Evolutionary conservation across 1,140 invertebrate genomes (phyloP).

Genomic region (Monomorium pharaonis): DNA sequence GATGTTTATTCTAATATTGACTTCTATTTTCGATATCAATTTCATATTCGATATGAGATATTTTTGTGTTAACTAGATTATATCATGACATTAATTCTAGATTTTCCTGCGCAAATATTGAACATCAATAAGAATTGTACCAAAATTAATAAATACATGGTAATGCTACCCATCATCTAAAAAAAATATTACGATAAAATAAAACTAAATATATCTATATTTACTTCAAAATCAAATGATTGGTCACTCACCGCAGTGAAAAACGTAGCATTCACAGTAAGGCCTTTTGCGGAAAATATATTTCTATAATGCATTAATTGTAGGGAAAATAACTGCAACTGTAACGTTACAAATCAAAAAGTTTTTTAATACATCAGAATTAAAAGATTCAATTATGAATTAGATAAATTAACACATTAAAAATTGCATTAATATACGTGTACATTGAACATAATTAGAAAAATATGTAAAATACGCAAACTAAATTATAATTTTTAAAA

Average conservation of each 20-base stretch:
- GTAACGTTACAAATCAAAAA: slow-evolving; percentile 43
- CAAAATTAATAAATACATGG: background rate
- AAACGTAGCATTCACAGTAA: background rate
- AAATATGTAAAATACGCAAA: background rate
- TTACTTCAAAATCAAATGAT: background rate
- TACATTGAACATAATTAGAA: background rate
- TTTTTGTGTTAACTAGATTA: background rate
- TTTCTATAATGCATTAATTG: background rate
- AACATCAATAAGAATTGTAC: background rate
- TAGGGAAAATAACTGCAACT: background rate
- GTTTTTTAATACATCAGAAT: background rate
- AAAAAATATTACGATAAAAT: background rate
- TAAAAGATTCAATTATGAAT: background rate
- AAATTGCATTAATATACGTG: background rate
- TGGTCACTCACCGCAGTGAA: background rate
- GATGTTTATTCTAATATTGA: no score
- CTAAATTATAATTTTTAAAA: background rate
- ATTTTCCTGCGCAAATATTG: background rate
- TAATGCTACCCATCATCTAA: background rate
- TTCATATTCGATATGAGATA: no score
- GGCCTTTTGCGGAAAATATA: background rate
- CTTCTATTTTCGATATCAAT: no score
- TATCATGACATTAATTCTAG: no score
- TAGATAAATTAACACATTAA: background rate
- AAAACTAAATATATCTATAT: background rate